Conservation (phyloP, 2,888 invertebrate genomes). For the Epirrita christyi region DNA sequence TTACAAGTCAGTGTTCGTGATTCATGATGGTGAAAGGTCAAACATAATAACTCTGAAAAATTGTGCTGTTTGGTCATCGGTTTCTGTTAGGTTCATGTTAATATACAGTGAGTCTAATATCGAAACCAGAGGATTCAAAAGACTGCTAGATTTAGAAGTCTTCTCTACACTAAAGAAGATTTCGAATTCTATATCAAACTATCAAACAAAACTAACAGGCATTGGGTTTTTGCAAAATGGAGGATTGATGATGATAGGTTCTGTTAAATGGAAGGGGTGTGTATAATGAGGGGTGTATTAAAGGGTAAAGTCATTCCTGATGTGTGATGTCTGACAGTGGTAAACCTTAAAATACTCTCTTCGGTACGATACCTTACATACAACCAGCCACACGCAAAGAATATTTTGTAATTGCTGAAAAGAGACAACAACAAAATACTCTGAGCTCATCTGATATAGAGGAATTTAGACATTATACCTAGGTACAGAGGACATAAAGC, state of each 20-base stretch:
- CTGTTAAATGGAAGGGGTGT: constrained; percentile 11
- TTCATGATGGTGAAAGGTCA: constrained; percentile 65
- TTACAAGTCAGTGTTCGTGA: constrained; percentile 60
- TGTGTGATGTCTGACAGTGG: constrained; percentile 73
- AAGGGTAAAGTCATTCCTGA: constrained; percentile 70
- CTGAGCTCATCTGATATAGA: constrained; percentile 56
- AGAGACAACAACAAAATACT: constrained; percentile 84
- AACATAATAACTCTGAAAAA: constrained; percentile 26
- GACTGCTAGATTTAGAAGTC: constrained; percentile 43
- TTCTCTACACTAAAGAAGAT: constrained; percentile 32
- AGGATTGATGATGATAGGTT: constrained; percentile 6
- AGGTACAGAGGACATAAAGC: constrained; percentile 33
- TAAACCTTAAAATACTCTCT: constrained; percentile 59
- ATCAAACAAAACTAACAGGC: constrained; percentile 36
- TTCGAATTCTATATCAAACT: constrained; percentile 26
- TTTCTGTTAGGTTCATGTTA: constrained; percentile 16
- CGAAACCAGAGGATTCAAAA: constrained; percentile 4
- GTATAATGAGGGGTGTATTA: constrained; percentile 31
- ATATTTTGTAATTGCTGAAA: constrained; percentile 92
- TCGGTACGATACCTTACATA: constrained; percentile 91
- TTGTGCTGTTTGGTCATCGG: constrained; percentile 15
- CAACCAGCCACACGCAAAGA: constrained; percentile 94
- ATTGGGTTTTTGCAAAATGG: constrained; percentile 19
- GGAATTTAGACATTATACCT: constrained; percentile 22
- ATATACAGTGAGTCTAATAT: constrained; percentile 12